Percentiles rank a stretch among this genome's conserved stretches.
Conservation (phyloP, 2,113 vertebrate genomes). For the Lipotes vexillifer region DNA sequence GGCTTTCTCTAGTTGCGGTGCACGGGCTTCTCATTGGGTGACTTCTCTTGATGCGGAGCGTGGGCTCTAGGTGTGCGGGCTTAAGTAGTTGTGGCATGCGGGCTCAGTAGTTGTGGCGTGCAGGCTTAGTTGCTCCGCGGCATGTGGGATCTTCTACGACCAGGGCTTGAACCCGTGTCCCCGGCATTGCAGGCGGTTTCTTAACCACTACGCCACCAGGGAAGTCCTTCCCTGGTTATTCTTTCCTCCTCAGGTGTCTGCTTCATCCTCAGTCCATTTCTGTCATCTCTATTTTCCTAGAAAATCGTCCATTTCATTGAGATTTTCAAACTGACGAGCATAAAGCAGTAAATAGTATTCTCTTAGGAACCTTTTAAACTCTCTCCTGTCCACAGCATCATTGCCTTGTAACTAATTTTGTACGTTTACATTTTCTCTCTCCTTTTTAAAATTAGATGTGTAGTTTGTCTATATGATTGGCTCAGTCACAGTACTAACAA, state of each 20-base stretch:
- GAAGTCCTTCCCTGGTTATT: not conserved
- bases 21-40: too few relatives aligned
- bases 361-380: not conserved
- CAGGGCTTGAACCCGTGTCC: too few relatives aligned
- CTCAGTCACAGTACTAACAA: not conserved
- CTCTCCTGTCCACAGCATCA: not conserved
- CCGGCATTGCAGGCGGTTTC: too few relatives aligned
- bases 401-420: not conserved
- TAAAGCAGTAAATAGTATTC: not conserved
- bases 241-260: not conserved
- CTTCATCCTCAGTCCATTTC: not conserved
- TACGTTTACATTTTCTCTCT: not conserved
- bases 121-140: too few relatives aligned
- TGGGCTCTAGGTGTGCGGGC: too few relatives aligned
- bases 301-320: slow-evolving; percentile 24
- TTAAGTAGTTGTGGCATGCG: too few relatives aligned
- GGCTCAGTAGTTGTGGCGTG: too few relatives aligned
- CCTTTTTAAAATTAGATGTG: not conserved
- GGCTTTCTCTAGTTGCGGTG: too few relatives aligned
- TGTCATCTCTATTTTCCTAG: slow-evolving; percentile 16
- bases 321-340: not conserved
- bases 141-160: too few relatives aligned
- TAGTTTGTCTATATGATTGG: not conserved
- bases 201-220: too few relatives aligned
- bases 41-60: too few relatives aligned